Evolutionary conservation across 1,140 invertebrate species (phyloP).

Genomic region (Nasonia vitripennis): DNA sequence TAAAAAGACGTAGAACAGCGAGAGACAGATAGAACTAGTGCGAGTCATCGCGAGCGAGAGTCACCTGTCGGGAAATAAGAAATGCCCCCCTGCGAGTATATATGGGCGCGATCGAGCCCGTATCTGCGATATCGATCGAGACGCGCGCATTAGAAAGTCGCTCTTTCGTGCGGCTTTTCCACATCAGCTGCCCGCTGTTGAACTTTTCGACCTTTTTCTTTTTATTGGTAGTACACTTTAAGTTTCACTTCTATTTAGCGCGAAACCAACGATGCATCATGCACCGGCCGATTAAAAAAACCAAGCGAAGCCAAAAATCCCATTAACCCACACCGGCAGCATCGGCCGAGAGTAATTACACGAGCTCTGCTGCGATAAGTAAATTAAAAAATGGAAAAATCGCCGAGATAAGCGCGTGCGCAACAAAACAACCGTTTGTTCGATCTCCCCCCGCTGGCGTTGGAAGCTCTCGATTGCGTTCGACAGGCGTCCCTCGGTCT

Average conservation of each 20-base stretch:
- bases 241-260: background rate
- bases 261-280: no score
- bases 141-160: conserved; percentile 36
- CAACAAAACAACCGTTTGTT: conserved; percentile 61
- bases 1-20: background rate
- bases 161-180: background rate
- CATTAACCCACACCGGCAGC: background rate
- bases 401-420: conserved; percentile 49
- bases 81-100: conserved; percentile 31
- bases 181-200: no score
- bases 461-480: conserved; percentile 55
- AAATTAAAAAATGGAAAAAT: background rate
- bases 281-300: no score
- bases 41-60: conserved; percentile 22
- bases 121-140: conserved; percentile 35
- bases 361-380: background rate
- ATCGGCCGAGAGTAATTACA: background rate
- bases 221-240: no score
- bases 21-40: background rate
- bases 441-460: conserved; percentile 38
- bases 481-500: conserved; percentile 37
- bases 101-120: conserved; percentile 1
- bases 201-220: background rate
- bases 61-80: conserved; percentile 43
- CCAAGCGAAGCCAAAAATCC: background rate